Percentiles rank a stretch among this genome's conserved stretches.
Conservation (phyloP, 2,888 invertebrate species). For the Melikaiella ostensackeni region DNA sequence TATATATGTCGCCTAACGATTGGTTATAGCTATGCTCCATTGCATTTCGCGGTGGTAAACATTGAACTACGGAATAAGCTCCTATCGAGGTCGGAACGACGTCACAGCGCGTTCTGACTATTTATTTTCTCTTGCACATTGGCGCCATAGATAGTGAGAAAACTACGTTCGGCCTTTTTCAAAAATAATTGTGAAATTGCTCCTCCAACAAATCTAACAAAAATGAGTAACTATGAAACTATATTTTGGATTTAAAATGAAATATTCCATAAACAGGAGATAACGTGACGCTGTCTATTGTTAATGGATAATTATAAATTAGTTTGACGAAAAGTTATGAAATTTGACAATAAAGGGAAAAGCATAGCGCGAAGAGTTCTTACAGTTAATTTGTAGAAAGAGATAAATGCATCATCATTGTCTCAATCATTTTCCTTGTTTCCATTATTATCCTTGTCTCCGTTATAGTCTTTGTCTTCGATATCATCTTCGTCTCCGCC, state of each 20-base stretch:
- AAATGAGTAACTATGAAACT: not conserved
- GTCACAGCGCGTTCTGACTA: slow-evolving; percentile 24
- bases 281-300: not conserved
- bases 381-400: no score
- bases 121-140: slow-evolving; percentile 34
- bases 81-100: slow-evolving; percentile 37
- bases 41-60: slow-evolving; percentile 38
- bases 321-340: not conserved
- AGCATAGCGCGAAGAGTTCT: no score
- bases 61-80: slow-evolving; percentile 37
- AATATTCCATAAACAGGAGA: no score
- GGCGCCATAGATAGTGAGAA: slow-evolving; percentile 19
- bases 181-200: slow-evolving; percentile 23
- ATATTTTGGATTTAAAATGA: no score
- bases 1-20: slow-evolving; percentile 33
- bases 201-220: not conserved
- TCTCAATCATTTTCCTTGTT: no score
- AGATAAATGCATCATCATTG: no score
- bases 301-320: not conserved
- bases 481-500: no score
- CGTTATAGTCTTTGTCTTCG: no score
- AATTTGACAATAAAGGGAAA: not conserved
- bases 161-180: not conserved
- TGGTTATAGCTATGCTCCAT: slow-evolving; percentile 38
- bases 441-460: no score